A percentile compares a stretch with the other conserved stretches of the same genome.
These are phyloP conservation scores for Lytechinus pictus DNA, from an alignment of 35 echinoderm and acorn worm genomes.

Conservation along the genomic window DNA sequence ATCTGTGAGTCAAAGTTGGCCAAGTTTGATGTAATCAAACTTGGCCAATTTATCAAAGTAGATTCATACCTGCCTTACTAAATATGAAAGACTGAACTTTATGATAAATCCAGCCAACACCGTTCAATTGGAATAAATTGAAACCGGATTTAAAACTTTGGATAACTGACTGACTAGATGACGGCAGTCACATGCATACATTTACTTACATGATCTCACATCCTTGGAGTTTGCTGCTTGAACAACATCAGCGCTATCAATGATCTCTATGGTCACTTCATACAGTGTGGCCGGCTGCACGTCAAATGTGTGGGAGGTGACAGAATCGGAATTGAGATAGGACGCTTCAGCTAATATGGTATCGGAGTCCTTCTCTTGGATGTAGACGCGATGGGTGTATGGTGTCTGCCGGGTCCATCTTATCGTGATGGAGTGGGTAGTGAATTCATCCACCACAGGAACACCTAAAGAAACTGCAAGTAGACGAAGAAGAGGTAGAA, in stretches of 20 bases:
- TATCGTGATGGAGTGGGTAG: background rate
- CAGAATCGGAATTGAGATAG: background rate
- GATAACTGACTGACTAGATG: too few relatives aligned
- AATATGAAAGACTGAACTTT: too few relatives aligned
- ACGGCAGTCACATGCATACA: too few relatives aligned
- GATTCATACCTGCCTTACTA: too few relatives aligned
- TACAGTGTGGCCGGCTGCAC: constrained; percentile 17
- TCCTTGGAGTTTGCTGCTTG: background rate
- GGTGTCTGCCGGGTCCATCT: background rate
- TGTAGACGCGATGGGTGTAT: background rate
- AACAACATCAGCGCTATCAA: background rate
- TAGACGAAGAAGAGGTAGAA: too few relatives aligned
- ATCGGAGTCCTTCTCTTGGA: background rate
- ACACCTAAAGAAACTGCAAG: background rate
- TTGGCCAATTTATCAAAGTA: too few relatives aligned
- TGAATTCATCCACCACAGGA: background rate
- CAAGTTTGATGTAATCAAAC: too few relatives aligned
- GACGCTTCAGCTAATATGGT: background rate
- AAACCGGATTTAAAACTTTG: too few relatives aligned
- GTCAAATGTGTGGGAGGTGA: background rate
- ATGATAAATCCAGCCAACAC: too few relatives aligned
- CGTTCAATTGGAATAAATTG: too few relatives aligned
- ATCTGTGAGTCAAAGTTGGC: too few relatives aligned
- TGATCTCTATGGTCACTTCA: background rate
- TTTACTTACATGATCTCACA: constrained; percentile 13